These are phyloP conservation scores for Teleiodes luculella DNA, from an alignment of 2,888 invertebrate genomes.

Conservation along the genomic window DNA sequence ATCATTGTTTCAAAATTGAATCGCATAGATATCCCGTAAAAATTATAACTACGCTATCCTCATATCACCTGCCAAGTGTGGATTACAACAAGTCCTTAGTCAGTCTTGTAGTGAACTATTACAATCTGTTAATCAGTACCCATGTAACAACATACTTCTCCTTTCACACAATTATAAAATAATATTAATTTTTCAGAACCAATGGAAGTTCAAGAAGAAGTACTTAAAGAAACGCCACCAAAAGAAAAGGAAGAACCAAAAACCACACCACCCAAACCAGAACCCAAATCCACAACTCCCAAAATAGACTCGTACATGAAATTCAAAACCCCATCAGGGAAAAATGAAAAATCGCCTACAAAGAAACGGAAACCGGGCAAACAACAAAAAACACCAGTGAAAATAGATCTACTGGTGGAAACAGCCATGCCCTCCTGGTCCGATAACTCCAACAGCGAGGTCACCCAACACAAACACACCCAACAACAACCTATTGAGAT, in stretches of 20 bases:
- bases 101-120: too few relatives aligned
- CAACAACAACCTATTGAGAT: constrained; percentile 39
- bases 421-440: constrained; percentile 73
- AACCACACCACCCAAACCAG: constrained; percentile 27
- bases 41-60: too few relatives aligned
- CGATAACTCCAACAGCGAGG: constrained; percentile 64
- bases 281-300: constrained; percentile 31
- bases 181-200: constrained; percentile 38
- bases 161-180: too few relatives aligned
- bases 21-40: too few relatives aligned
- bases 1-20: too few relatives aligned
- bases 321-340: constrained; percentile 52
- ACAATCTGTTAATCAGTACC: too few relatives aligned
- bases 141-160: too few relatives aligned
- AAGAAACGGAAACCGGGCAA: constrained; percentile 33
- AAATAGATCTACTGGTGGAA: constrained; percentile 63
- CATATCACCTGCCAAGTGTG: too few relatives aligned
- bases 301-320: constrained; percentile 62
- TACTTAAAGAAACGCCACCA: constrained; percentile 15
- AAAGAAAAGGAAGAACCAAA: background rate
- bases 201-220: constrained; percentile 38
- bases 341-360: constrained; percentile 47
- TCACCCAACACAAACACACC: constrained; percentile 45
- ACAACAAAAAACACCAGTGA: constrained; percentile 58
- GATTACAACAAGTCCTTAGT: too few relatives aligned